Conservation (phyloP, 2,113 vertebrate genomes). For the Coptodon rendalli region DNA sequence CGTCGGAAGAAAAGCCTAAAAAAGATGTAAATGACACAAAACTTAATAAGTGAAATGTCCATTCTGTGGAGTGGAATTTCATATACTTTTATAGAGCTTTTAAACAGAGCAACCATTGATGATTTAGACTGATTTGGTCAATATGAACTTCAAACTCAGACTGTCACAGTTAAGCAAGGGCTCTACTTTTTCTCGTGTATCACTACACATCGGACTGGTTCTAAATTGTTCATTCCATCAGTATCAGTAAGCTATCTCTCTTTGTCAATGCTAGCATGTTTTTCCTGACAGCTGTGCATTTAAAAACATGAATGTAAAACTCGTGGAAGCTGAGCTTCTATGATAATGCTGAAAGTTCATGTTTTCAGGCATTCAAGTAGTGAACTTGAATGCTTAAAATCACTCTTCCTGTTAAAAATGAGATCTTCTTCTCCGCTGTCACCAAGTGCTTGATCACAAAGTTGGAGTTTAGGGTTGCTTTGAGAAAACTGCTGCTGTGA, state of each 20-base stretch:
- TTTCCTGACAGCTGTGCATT: background rate
- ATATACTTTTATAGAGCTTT: background rate
- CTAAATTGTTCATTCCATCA: background rate
- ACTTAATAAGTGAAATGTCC: background rate
- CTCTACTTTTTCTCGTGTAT: background rate
- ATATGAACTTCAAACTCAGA: background rate
- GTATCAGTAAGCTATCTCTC: no score
- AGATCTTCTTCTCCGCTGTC: background rate
- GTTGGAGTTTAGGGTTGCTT: background rate
- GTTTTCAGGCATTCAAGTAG: background rate
- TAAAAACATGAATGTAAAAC: background rate
- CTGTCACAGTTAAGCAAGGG: background rate
- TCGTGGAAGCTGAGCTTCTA: background rate
- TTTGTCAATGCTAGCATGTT: background rate
- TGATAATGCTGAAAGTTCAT: background rate
- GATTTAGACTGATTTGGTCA: background rate
- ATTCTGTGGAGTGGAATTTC: background rate
- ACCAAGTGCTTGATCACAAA: background rate
- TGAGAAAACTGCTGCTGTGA: background rate
- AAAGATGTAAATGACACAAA: background rate
- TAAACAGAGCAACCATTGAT: background rate
- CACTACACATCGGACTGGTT: accelerated
- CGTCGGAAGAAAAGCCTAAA: slow-evolving; percentile 92
- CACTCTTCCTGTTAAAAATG: background rate
- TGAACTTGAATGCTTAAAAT: background rate